A percentile compares a stretch with the other conserved stretches of the same genome.
These are phyloP conservation scores for Samia ricini DNA, from an alignment of 1,140 invertebrate genomes.

Conservation along the genomic window DNA sequence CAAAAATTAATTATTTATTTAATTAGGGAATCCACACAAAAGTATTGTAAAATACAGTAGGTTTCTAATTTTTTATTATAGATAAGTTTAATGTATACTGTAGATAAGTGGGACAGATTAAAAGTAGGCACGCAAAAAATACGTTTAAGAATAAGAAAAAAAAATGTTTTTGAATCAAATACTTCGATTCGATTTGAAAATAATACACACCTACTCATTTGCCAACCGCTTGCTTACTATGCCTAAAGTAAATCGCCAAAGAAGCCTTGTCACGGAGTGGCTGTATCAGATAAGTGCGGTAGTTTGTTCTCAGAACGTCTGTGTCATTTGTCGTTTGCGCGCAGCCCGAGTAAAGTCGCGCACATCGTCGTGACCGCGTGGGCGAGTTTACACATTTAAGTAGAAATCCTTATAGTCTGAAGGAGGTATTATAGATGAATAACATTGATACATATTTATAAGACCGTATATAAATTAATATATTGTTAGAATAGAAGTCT, in stretches of 20 bases:
- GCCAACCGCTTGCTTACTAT: neutral
- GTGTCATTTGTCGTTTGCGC: slow-evolving; percentile 57
- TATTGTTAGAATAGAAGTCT: neutral
- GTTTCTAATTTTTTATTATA: no score
- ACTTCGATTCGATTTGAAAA: neutral
- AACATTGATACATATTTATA: neutral
- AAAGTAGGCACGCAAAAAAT: no score
- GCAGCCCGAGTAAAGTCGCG: slow-evolving; percentile 24
- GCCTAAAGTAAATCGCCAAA: slow-evolving; percentile 41
- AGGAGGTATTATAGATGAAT: slow-evolving; percentile 8
- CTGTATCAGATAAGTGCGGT: slow-evolving; percentile 67
- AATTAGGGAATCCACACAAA: no score
- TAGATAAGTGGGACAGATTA: no score
- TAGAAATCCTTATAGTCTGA: slow-evolving; percentile 18
- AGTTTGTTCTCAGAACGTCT: slow-evolving; percentile 59
- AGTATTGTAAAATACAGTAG: no score
- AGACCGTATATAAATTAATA: neutral
- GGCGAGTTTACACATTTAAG: slow-evolving; percentile 30
- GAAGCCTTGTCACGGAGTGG: slow-evolving; percentile 55
- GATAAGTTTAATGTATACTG: no score
- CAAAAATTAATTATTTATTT: no score
- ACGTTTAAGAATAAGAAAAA: no score
- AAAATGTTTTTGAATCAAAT: no score
- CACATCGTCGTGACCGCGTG: slow-evolving; percentile 52
- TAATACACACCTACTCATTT: neutral